Evolutionary conservation across 2,888 invertebrate genomes (phyloP).

Genomic region (Pyrgus malvae): DNA sequence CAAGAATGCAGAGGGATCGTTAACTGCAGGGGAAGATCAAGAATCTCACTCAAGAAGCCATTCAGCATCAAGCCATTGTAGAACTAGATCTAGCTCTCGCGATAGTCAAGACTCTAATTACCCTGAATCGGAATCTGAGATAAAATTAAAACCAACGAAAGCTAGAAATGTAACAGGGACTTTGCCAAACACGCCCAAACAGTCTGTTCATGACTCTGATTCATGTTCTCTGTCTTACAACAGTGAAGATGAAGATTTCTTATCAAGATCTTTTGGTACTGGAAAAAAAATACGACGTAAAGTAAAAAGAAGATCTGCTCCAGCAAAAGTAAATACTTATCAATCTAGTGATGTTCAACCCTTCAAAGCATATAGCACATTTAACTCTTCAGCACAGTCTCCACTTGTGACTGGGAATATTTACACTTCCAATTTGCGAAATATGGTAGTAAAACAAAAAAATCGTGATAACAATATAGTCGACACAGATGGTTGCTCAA

Average conservation of each 20-base stretch:
- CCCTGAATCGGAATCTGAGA: slow-evolving; percentile 59
- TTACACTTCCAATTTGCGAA: slow-evolving; percentile 62
- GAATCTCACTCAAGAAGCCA: slow-evolving; percentile 48
- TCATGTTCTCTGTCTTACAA: slow-evolving; percentile 68
- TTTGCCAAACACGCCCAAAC: slow-evolving; percentile 37
- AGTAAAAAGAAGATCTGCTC: slow-evolving; percentile 47
- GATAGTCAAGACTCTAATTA: slow-evolving; percentile 63
- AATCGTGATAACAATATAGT: slow-evolving; percentile 40
- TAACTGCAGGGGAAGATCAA: slow-evolving; percentile 49
- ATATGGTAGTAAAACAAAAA: slow-evolving; percentile 55
- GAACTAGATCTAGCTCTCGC: slow-evolving; percentile 59
- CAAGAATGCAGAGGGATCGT: slow-evolving; percentile 43
- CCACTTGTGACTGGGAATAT: slow-evolving; percentile 69
- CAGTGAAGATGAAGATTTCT: slow-evolving; percentile 69
- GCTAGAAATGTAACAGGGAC: slow-evolving; percentile 34
- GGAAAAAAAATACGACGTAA: slow-evolving; percentile 54
- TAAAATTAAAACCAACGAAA: slow-evolving; percentile 39
- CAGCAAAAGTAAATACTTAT: slow-evolving; percentile 42
- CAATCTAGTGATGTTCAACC: slow-evolving; percentile 39
- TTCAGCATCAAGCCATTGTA: slow-evolving; percentile 50
- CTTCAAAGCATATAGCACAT: slow-evolving; percentile 64
- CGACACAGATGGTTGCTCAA: slow-evolving; percentile 61
- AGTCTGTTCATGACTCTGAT: slow-evolving; percentile 53
- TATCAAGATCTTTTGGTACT: slow-evolving; percentile 64
- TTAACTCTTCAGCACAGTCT: slow-evolving; percentile 53